These are phyloP conservation scores for Microvelia longipes DNA, from an alignment of 1,140 invertebrate species.

Conservation along the genomic window DNA sequence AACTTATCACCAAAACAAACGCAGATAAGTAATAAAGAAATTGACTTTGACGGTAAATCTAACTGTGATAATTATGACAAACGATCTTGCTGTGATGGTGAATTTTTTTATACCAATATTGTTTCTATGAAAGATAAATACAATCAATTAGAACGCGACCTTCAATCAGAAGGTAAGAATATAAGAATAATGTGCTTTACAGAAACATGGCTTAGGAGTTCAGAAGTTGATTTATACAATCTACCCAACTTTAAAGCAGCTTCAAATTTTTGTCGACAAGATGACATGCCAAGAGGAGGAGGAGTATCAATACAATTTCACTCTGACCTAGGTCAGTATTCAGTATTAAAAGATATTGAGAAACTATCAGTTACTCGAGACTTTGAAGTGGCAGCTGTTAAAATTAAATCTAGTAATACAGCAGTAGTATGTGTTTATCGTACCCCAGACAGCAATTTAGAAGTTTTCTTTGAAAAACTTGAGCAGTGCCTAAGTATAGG, in stretches of 20 bases:
- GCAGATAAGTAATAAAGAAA: no score
- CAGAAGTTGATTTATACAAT: not conserved
- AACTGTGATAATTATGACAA: no score
- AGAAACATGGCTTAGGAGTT: not conserved
- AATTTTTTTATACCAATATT: not conserved
- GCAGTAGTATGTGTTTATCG: not conserved
- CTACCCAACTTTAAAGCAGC: not conserved
- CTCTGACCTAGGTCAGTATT: not conserved
- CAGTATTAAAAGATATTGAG: not conserved
- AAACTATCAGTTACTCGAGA: not conserved
- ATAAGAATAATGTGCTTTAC: not conserved
- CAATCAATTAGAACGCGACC: not conserved
- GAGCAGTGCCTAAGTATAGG: not conserved
- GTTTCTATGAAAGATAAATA: not conserved
- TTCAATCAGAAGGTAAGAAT: not conserved
- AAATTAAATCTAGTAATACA: not conserved
- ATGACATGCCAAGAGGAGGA: not conserved
- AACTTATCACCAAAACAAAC: no score
- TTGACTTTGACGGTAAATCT: no score
- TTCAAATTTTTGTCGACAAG: not conserved
- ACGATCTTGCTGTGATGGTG: no score
- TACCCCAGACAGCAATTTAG: not conserved
- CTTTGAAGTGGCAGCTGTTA: not conserved
- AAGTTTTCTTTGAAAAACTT: not conserved
- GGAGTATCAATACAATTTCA: not conserved